Evolutionary conservation across 2,797 vertebrate species (phyloP), one percentile per base, ranked within the genome.

Genomic region (Microchirus variegatus): DNA sequence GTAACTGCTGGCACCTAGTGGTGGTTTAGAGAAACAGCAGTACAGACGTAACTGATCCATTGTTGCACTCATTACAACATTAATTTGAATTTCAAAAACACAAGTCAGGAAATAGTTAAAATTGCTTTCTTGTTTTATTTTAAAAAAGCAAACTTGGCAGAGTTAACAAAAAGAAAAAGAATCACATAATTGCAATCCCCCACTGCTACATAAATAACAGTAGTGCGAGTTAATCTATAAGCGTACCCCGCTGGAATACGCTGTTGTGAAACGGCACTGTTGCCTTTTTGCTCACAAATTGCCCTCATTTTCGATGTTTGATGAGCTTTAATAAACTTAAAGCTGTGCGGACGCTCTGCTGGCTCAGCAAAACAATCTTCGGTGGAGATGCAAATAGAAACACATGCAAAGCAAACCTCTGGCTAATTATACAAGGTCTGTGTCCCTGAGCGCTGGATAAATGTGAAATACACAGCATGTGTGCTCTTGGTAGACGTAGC

Each of bases 231-330:
- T 87, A 62, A 83, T 84, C 44, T 84, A 80, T 82, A 88, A 59
- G 66, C 75, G 77, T 55, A 82, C 74, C 86, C 86, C 71, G 6
- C 72, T 73, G 90, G 89, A 85, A 87, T 81, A 77, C 48, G 62
- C 60, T 82, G 70, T 80, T 79, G 82, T 75, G 85, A 83, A 10
- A 79, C 76, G 77, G 73, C 80, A 73, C 81, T 59, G 86, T 81
- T 90, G 82, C 82, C 88, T 90, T 90, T 93, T 92, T 92, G 91
- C 92, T 93, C 92, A 92, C 90, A 93, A 93, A 93, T 92, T 93
- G 90, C 86, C 87, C 91, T 92, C 91, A 91, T 92, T 31, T 93
- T 89, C 89, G 84, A 77, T 68, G 63, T 64, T 70, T 87, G 82
- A 72, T 84, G 84, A 86, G 84, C 80, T 83, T 90, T 87, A 85